phyloP scores from a whole-genome alignment of 2,113 vertebrate genomes.

The Bubo blakistoni region DNA sequence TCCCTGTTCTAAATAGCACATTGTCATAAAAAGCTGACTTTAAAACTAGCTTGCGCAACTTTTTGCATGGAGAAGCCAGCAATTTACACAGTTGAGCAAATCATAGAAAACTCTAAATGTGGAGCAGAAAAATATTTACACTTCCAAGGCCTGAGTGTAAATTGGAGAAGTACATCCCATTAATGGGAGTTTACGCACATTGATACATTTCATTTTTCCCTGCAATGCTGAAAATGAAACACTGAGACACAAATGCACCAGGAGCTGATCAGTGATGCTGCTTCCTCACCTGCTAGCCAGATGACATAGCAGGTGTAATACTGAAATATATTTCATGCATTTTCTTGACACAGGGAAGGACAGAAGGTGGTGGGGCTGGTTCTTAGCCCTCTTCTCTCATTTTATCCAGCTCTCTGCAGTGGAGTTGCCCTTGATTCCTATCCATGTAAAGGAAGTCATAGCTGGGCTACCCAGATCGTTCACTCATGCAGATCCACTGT shows the following conservation, averaged over 20 bases:
- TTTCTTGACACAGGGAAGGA: neutral
- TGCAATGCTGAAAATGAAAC: constrained; percentile 19
- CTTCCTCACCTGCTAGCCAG: neutral
- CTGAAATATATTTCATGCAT: neutral
- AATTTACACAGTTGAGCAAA: constrained; percentile 43
- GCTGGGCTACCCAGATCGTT: neutral
- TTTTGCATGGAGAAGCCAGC: neutral
- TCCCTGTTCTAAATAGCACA: neutral
- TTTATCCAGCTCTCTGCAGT: neutral
- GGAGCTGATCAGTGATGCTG: neutral
- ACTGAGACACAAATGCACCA: neutral
- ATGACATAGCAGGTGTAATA: neutral
- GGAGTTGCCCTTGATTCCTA: neutral
- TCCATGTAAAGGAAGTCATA: neutral
- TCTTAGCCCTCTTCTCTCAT: neutral
- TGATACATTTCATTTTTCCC: constrained; percentile 6
- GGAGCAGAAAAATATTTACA: constrained; percentile 44
- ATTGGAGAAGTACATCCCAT: constrained; percentile 32
- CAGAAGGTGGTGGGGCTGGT: neutral
- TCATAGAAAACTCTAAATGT: neutral
- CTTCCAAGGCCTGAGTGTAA: constrained; percentile 22
- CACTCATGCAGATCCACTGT: neutral
- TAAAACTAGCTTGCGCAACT: neutral
- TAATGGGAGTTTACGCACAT: neutral
- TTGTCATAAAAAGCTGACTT: constrained; percentile 35